Percentiles rank a stretch among this genome's conserved stretches.
Evolutionary conservation across 2,797 vertebrate genomes (phyloP).

Genomic region (Myotis pilosus): DNA sequence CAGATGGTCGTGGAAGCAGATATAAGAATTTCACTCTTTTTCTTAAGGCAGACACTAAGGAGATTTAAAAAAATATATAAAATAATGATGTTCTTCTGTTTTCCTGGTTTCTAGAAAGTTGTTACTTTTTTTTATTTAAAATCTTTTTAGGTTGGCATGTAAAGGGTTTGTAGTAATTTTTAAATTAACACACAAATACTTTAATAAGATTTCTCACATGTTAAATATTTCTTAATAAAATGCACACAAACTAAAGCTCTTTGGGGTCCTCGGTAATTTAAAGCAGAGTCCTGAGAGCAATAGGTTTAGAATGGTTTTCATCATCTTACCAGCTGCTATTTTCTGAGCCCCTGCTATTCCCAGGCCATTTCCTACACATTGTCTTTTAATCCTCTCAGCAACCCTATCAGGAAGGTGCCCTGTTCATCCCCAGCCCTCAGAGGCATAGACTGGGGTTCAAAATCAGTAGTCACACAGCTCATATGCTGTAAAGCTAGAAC

Average conservation of each 20-base stretch:
- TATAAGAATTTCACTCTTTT: not conserved
- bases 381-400: not conserved
- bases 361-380: not conserved
- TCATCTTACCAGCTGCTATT: not conserved
- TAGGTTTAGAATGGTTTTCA: not conserved
- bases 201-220: not conserved
- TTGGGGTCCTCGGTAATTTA: not conserved
- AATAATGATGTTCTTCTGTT: not conserved
- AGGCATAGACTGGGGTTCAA: not conserved
- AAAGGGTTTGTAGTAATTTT: not conserved
- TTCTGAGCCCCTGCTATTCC: not conserved
- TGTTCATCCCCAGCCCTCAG: not conserved
- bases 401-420: not conserved
- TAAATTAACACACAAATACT: not conserved
- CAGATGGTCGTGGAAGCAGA: not conserved
- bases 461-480: not conserved
- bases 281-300: not conserved
- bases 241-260: not conserved
- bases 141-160: not conserved
- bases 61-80: not conserved
- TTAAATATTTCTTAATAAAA: not conserved
- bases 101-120: not conserved
- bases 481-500: not conserved
- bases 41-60: not conserved
- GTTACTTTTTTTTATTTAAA: constrained; percentile 2